These are phyloP conservation scores for Ramazzottius varieornatus DNA, from an alignment of 2,888 invertebrate genomes.

Conservation along the genomic window DNA sequence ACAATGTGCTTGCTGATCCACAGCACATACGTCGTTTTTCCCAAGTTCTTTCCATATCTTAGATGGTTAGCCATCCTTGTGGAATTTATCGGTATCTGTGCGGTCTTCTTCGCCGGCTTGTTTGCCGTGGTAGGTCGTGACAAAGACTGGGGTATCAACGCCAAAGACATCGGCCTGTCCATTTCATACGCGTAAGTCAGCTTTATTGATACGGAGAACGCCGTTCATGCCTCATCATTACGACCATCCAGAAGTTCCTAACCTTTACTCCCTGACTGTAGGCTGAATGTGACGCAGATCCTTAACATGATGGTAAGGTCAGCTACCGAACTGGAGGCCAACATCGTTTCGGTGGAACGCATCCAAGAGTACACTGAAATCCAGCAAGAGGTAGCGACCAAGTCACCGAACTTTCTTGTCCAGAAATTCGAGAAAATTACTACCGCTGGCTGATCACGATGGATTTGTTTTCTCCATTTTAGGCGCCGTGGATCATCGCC, in stretches of 20 bases:
- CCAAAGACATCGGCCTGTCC: conserved; percentile 26
- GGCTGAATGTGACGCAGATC: conserved; percentile 24
- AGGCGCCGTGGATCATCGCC: conserved; percentile 13
- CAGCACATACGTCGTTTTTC: no score
- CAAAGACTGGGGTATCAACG: conserved; percentile 6
- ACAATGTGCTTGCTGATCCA: no score
- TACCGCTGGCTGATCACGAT: no score
- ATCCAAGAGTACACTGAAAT: conserved; percentile 23
- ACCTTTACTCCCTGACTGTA: no score
- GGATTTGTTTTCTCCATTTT: no score
- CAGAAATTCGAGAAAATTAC: no score
- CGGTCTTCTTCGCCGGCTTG: conserved; percentile 73
- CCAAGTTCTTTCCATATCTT: no score
- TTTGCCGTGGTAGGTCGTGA: conserved; percentile 61
- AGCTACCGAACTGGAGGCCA: conserved; percentile 24
- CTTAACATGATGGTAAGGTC: conserved; percentile 24
- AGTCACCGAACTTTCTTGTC: no score
- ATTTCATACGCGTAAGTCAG: conserved; percentile 27
- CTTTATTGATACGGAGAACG: no score
- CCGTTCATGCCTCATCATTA: no score
- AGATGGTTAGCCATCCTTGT: conserved; percentile 80
- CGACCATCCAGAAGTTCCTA: no score
- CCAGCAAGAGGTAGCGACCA: neutral
- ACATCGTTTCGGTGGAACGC: conserved; percentile 20
- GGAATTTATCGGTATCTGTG: conserved; percentile 82